Conservation (phyloP, 2,113 vertebrate species). For the Aleadryas rufinucha region DNA sequence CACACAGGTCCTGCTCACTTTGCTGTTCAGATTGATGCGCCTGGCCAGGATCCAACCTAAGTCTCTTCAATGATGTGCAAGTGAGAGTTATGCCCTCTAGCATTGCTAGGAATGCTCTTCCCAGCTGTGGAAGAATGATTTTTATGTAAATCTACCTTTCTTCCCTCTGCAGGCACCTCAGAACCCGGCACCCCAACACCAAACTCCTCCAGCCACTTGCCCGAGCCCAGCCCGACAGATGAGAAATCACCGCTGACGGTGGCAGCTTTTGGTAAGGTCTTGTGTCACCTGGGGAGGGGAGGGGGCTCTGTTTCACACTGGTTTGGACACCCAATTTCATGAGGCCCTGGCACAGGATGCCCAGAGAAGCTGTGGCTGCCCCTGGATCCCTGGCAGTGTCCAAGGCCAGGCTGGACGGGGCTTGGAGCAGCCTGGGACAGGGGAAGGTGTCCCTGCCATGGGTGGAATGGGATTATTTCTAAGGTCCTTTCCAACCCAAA, state of each 20-base stretch:
- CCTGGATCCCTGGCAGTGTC: background rate
- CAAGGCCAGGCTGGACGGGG: rapidly evolving
- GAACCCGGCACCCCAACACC: background rate
- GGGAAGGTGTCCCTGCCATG: background rate
- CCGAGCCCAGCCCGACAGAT: background rate
- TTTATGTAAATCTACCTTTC: background rate
- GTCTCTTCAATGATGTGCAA: background rate
- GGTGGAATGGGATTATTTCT: rapidly evolving
- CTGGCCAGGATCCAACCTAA: background rate
- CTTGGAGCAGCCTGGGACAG: rapidly evolving
- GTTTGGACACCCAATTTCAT: background rate
- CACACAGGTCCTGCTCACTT: background rate
- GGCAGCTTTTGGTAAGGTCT: conserved; percentile 54
- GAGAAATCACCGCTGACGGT: conserved; percentile 20
- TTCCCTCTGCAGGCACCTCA: background rate
- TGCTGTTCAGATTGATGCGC: background rate
- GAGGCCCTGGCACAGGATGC: background rate
- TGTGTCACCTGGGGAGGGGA: background rate
- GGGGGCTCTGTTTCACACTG: background rate
- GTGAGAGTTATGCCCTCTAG: background rate
- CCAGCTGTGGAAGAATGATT: background rate
- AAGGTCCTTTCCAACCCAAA: background rate
- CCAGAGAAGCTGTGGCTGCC: background rate
- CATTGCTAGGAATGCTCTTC: background rate
- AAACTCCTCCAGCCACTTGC: background rate